These are phyloP conservation scores for Alouatta palliata DNA, from an alignment of 2,113 vertebrate genomes.

Conservation along the genomic window DNA sequence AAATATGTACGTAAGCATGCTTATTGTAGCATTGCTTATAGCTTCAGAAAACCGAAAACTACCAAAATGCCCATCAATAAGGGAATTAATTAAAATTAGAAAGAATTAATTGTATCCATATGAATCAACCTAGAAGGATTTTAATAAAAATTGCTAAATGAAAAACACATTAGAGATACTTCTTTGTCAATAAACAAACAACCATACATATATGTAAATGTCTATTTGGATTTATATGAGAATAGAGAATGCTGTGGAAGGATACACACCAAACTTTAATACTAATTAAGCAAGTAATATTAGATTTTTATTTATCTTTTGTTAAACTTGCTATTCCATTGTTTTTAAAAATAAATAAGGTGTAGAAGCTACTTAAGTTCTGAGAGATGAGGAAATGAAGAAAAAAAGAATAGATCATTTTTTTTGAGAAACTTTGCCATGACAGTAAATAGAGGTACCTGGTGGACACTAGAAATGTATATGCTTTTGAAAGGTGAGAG, in stretches of 20 bases:
- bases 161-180: background rate
- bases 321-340: background rate
- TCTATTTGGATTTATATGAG: background rate
- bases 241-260: background rate
- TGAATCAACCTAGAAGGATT: background rate
- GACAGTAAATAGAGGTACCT: background rate
- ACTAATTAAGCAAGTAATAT: background rate
- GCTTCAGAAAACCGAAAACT: background rate
- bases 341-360: background rate
- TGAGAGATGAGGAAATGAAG: background rate
- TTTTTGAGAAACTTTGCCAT: constrained; percentile 8
- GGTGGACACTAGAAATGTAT: background rate
- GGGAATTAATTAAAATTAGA: constrained; percentile 2
- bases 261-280: background rate
- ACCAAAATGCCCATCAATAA: background rate
- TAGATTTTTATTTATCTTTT: constrained; percentile 1
- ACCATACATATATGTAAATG: background rate
- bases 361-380: constrained; percentile 2
- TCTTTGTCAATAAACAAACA: background rate
- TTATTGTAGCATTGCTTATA: background rate
- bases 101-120: constrained; percentile 15
- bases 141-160: constrained; percentile 32
- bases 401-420: constrained; percentile 31
- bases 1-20: background rate
- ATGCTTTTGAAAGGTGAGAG: background rate